phyloP scores from a whole-genome alignment of 2,113 vertebrate genomes.

The Callospermophilus lateralis region DNA sequence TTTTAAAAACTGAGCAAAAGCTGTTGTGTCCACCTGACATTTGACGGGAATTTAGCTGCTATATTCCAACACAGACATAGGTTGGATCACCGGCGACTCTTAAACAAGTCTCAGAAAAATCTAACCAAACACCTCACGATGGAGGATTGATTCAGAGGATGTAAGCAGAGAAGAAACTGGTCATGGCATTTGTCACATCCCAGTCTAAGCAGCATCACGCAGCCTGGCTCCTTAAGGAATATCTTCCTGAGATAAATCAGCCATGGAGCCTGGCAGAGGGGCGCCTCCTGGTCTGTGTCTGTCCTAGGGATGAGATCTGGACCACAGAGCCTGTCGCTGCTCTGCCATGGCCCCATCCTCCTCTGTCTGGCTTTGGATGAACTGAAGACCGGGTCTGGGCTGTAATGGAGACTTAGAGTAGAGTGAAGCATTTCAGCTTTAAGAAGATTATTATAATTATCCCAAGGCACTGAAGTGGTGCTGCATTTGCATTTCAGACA shows the following conservation, averaged over 20 bases:
- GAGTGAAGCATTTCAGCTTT: slow-evolving; percentile 15
- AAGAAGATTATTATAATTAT: slow-evolving; percentile 64
- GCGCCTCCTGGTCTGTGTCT: background rate
- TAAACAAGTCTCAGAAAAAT: background rate
- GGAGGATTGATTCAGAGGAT: background rate
- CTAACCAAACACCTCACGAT: background rate
- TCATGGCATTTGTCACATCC: background rate
- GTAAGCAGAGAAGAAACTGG: background rate
- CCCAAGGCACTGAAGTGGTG: slow-evolving; percentile 18
- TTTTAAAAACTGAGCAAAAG: background rate
- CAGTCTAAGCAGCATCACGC: background rate
- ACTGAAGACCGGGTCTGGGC: background rate
- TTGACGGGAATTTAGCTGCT: no score
- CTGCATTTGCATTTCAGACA: slow-evolving; percentile 41
- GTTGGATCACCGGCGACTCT: no score
- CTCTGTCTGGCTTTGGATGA: background rate
- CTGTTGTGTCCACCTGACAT: background rate
- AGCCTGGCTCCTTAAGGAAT: background rate
- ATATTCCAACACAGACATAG: no score
- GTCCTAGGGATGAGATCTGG: background rate
- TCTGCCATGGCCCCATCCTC: background rate
- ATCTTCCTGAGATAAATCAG: slow-evolving; percentile 40
- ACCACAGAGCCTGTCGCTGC: background rate
- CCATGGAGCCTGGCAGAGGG: background rate
- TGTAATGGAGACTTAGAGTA: background rate